These are phyloP conservation scores for Podabrus alpinus DNA, from an alignment of 2,888 invertebrate species.

Conservation along the genomic window DNA sequence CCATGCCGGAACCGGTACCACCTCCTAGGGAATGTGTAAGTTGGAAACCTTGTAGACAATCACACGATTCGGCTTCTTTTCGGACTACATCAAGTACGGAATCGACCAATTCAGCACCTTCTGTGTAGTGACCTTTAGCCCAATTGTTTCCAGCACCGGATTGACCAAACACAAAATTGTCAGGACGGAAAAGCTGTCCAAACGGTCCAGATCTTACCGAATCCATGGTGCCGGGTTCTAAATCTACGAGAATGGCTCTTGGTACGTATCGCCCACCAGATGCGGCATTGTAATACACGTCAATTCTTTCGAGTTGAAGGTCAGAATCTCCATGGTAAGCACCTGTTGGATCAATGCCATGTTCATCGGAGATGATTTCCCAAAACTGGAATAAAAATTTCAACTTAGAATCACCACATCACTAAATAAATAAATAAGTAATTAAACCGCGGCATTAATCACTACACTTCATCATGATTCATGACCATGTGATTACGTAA, in stretches of 20 bases:
- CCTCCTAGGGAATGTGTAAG: conserved; percentile 94
- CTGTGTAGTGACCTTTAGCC: conserved; percentile 93
- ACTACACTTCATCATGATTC: neutral
- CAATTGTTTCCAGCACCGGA: conserved; percentile 86
- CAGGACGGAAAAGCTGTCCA: conserved; percentile 92
- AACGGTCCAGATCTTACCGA: conserved; percentile 93
- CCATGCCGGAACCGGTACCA: conserved; percentile 95
- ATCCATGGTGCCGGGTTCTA: conserved; percentile 98
- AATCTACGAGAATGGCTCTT: conserved; percentile 88
- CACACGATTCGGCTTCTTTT: conserved; percentile 88
- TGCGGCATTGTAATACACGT: conserved; percentile 95
- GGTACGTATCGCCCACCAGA: conserved; percentile 94
- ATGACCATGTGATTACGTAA: neutral
- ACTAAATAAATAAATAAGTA: neutral
- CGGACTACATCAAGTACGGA: conserved; percentile 84
- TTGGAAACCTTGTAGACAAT: conserved; percentile 93
- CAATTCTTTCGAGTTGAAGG: conserved; percentile 90
- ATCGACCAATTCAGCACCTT: conserved; percentile 86
- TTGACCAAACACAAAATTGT: conserved; percentile 94
- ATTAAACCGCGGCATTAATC: neutral
- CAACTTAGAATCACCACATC: neutral
- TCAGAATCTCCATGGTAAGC: conserved; percentile 90
- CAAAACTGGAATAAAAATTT: conserved; percentile 72
- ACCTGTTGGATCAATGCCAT: conserved; percentile 91
- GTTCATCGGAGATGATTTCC: conserved; percentile 96